phyloP scores from a whole-genome alignment of 2,888 invertebrate genomes.

The Drosophila limbata region DNA sequence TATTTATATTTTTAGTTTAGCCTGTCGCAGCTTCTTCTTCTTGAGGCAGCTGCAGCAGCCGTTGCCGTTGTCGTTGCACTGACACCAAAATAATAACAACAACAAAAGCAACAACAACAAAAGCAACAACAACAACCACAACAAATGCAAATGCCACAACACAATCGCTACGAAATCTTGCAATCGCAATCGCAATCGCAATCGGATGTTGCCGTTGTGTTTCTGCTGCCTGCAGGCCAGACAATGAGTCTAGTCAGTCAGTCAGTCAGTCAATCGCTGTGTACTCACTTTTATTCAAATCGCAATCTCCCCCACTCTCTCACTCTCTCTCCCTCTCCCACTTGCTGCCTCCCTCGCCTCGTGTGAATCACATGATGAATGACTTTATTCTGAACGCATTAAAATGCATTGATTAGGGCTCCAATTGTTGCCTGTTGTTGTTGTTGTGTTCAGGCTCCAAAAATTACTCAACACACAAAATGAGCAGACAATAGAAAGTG shows the following conservation, averaged over 20 bases:
- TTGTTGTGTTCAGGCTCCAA: slow-evolving; percentile 12
- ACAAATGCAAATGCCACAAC: slow-evolving; percentile 52
- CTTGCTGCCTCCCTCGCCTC: slow-evolving; percentile 1
- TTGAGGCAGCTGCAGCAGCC: slow-evolving; percentile 49
- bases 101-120: slow-evolving; percentile 21
- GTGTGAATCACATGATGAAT: slow-evolving; percentile 45
- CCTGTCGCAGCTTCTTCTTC: slow-evolving; percentile 47
- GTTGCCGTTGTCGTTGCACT: slow-evolving; percentile 16
- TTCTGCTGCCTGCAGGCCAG: slow-evolving; percentile 42
- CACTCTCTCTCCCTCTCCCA: neutral
- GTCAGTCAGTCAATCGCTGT: slow-evolving; percentile 34
- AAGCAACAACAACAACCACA: slow-evolving; percentile 8
- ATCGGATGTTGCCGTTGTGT: slow-evolving; percentile 37
- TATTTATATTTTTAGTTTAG: slow-evolving; percentile 62
- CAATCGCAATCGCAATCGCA: slow-evolving; percentile 35
- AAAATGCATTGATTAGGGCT: slow-evolving; percentile 58
- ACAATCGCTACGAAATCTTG: slow-evolving; percentile 33
- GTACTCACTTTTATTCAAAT: slow-evolving; percentile 16
- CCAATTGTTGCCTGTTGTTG: slow-evolving; percentile 15
- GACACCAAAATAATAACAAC: slow-evolving; percentile 41
- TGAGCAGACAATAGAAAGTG: slow-evolving; percentile 16
- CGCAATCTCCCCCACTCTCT: neutral
- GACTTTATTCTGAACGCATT: slow-evolving; percentile 40
- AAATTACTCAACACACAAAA: slow-evolving; percentile 27
- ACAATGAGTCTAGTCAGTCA: slow-evolving; percentile 74